Conservation (phyloP, 2,797 vertebrate genomes). For the Epinephelus coioides region DNA sequence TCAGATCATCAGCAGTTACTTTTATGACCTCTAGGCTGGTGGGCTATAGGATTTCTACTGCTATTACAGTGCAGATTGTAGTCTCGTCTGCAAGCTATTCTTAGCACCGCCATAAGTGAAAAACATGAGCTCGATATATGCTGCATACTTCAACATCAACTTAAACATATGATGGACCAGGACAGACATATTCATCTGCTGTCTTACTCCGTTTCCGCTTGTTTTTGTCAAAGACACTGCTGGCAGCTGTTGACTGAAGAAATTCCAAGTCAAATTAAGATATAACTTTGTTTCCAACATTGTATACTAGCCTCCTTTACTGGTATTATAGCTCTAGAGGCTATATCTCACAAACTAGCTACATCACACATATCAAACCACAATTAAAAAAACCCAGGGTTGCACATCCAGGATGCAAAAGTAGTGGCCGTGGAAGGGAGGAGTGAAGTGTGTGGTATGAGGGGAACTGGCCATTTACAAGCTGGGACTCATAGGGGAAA, state of each 20-base stretch:
- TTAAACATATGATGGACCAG: constrained; percentile 6
- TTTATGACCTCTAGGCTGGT: constrained; percentile 50
- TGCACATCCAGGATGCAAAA: neutral
- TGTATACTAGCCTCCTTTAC: neutral
- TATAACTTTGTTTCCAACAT: constrained; percentile 5
- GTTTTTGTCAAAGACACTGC: constrained; percentile 21
- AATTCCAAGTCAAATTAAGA: constrained; percentile 23
- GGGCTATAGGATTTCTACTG: constrained; percentile 45
- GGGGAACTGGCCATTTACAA: constrained; percentile 7
- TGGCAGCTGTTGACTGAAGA: constrained; percentile 15
- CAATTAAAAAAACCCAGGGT: constrained; percentile 4
- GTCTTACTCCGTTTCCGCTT: constrained; percentile 18
- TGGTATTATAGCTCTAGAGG: neutral
- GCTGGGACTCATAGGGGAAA: constrained; percentile 8
- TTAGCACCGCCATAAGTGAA: constrained; percentile 46
- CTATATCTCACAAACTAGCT: neutral
- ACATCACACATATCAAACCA: constrained; percentile 9
- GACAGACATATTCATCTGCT: constrained; percentile 13
- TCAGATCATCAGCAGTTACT: constrained; percentile 25
- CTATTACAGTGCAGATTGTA: constrained; percentile 61
- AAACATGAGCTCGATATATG: constrained; percentile 38
- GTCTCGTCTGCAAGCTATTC: constrained; percentile 54
- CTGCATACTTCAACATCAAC: constrained; percentile 22
- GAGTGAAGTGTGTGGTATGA: neutral
- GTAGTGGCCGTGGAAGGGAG: neutral